Evolutionary conservation across 1,140 invertebrate genomes (phyloP).

Genomic region (Pentalonia nigronervosa): DNA sequence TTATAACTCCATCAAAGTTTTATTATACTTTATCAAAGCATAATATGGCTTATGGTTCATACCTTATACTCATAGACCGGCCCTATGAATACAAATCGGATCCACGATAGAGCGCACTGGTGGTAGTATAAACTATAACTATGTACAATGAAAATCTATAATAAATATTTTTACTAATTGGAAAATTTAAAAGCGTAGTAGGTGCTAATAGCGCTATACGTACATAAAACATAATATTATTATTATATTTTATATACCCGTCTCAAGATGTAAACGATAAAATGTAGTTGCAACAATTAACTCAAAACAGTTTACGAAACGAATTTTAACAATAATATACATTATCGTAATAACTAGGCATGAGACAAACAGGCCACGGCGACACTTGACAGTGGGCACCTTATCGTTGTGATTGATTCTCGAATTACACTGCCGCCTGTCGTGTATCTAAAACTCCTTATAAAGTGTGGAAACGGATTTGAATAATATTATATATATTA

Average conservation of each 20-base stretch:
- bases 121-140: no score
- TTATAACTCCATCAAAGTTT: neutral
- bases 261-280: no score
- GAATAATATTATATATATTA: neutral
- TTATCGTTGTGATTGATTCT: constrained; percentile 46
- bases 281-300: neutral
- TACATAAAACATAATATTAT: no score
- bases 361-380: neutral
- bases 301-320: neutral
- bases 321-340: neutral
- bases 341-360: neutral
- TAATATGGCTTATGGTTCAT: neutral
- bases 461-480: neutral
- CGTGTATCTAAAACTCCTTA: neutral
- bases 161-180: no score
- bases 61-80: neutral
- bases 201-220: no score
- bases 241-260: neutral
- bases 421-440: neutral
- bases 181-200: neutral
- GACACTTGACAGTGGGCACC: neutral
- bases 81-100: no score
- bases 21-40: neutral
- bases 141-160: no score
- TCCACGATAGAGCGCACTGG: no score